A percentile compares a stretch with the other conserved stretches of the same genome.
These are phyloP conservation scores for Metopia argyrocephala DNA, from an alignment of 2,888 invertebrate species.

Conservation along the genomic window DNA sequence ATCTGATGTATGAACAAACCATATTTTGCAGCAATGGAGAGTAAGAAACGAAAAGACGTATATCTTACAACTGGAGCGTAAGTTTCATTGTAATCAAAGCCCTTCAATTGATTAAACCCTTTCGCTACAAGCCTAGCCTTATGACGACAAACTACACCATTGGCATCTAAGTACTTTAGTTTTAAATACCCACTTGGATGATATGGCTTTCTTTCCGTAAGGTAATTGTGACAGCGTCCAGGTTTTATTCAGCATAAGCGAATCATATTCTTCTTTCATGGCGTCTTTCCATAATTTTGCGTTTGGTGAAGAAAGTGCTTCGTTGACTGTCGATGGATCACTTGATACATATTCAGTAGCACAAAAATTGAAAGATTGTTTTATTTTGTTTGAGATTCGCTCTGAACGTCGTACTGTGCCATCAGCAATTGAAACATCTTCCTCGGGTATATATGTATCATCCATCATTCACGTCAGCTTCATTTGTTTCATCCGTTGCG, in stretches of 20 bases:
- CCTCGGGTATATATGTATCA: too few species aligned
- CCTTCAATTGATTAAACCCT: slow-evolving; percentile 16
- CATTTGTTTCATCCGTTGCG: too few species aligned
- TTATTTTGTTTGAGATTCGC: neutral
- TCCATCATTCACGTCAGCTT: too few species aligned
- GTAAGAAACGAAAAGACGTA: too few species aligned
- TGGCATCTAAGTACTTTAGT: neutral
- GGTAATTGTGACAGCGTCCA: neutral
- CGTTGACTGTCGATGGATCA: neutral
- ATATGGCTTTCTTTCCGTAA: neutral
- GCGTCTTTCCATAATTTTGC: neutral
- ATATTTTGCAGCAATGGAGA: too few species aligned
- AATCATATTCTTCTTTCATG: slow-evolving; percentile 1
- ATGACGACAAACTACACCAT: neutral
- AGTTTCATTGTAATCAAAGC: slow-evolving; percentile 29
- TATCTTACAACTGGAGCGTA: slow-evolving; percentile 41
- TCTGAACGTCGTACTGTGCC: neutral
- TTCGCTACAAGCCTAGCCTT: slow-evolving; percentile 23
- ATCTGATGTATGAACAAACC: neutral
- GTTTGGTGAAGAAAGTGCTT: neutral
- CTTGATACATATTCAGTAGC: neutral
- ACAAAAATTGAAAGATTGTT: neutral
- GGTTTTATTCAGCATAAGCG: neutral
- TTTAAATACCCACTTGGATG: slow-evolving; percentile 26
- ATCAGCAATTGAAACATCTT: too few species aligned